Base-by-base conservation (phyloP, 2,888 invertebrate genomes). In the Mongoloraphidia duomilia region DNA sequence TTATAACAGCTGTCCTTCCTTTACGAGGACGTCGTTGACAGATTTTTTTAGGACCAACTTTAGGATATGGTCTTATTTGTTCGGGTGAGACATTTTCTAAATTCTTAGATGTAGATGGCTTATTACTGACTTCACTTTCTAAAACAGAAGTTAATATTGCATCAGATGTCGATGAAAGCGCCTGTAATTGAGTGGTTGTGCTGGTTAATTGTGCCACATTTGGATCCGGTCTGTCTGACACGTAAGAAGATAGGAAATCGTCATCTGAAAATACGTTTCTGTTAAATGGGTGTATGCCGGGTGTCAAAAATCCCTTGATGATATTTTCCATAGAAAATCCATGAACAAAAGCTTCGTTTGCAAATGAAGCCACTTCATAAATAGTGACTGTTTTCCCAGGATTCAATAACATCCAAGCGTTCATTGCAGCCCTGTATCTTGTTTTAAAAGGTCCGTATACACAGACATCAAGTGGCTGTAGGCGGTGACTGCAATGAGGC, bases 351-450 rank as follows among this genome's bases (percentile, higher is more conserved):
- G 59, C 58, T 34, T 41, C 50, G 37, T 50, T 53, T 14, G 54
- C 49, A 50, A 56, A 50, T 42, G 44, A 54, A 40, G 59, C 53
- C 39, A 62, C 50, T 41, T 61, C 55, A 53, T 63, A 60, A 46
- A 63, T 61, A 13, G 58, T 58, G 26, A 63, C 56, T 17, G 58
- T 53, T 53, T 59, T 59, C 8, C 61, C 61, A 38, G 61, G 60
- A 50, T 64, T 51, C 44, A 43, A 50, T 43, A 58, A 41, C 57
- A 60, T 55, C 57, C 56, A 60, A 61, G 58, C 52, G 52, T 53
- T 6, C 65, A 60, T 36, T 65, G 49, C 47, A 42, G 50, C 38
- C 47, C 54, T 56, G 44, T 51, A 53, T 33, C 44, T 49, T 14
- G 51, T 47, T 50, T 59, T 55, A 26, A 55, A 55, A 10, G 56